phyloP scores from a whole-genome alignment of 2,113 vertebrate genomes.

The Ariopsis seemanni region DNA sequence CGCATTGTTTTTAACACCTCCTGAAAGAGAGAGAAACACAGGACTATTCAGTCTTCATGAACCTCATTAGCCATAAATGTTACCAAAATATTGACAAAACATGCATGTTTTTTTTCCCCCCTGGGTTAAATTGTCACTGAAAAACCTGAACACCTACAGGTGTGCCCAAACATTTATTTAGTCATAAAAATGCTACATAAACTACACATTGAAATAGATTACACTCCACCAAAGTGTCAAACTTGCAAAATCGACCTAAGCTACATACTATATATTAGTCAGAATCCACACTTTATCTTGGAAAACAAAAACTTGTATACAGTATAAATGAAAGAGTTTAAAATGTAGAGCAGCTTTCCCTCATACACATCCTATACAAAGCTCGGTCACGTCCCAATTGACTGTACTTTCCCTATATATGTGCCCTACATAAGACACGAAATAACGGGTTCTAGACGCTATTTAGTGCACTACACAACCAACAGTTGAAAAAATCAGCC shows the following conservation, averaged over 20 bases:
- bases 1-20: constrained; percentile 92
- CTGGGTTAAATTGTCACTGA: neutral
- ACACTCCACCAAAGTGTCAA: neutral
- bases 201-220: neutral
- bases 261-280: neutral
- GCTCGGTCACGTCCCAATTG: neutral
- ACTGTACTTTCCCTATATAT: neutral
- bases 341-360: neutral
- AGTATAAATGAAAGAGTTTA: no score
- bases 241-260: neutral
- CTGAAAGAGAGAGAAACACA: constrained; percentile 66
- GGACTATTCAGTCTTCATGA: neutral
- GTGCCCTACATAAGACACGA: neutral
- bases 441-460: neutral
- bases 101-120: neutral
- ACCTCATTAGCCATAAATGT: neutral
- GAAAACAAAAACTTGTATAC: no score
- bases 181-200: neutral
- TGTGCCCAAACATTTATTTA: neutral
- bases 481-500: neutral
- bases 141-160: neutral
- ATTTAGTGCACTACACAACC: neutral
- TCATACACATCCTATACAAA: neutral
- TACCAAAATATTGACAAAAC: neutral
- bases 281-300: neutral